These are phyloP conservation scores for Microctonus aethiopoides DNA, from an alignment of 2,888 invertebrate genomes.

Conservation along the genomic window DNA sequence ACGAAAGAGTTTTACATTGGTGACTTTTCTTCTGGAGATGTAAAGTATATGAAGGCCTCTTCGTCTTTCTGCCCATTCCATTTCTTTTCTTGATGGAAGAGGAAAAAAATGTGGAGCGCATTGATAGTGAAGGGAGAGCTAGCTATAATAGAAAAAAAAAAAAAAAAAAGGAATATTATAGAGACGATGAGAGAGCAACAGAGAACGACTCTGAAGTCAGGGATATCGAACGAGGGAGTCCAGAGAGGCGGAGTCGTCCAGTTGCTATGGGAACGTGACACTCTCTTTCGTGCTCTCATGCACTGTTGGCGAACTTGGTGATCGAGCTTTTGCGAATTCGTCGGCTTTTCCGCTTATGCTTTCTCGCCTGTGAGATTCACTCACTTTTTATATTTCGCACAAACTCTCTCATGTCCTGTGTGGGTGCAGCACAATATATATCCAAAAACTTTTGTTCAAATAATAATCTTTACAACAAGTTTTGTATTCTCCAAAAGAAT, in stretches of 20 bases:
- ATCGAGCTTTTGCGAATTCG: conserved; percentile 14
- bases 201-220: conserved; percentile 18
- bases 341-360: conserved; percentile 20
- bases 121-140: conserved; percentile 16
- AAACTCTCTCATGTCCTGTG: background rate
- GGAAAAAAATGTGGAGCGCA: conserved; percentile 16
- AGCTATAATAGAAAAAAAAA: background rate
- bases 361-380: conserved; percentile 16
- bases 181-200: conserved; percentile 10
- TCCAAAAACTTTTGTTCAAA: background rate
- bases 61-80: background rate
- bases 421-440: background rate
- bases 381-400: background rate
- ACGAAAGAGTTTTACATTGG: background rate
- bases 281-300: conserved; percentile 38
- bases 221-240: conserved; percentile 38
- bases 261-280: conserved; percentile 43
- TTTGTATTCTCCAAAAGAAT: background rate
- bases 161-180: background rate
- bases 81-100: background rate
- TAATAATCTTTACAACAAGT: background rate
- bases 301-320: conserved; percentile 17
- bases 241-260: conserved; percentile 40
- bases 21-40: background rate
- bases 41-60: background rate